These are phyloP conservation scores for Dinomys branickii DNA, from an alignment of 2,113 vertebrate species.

Conservation along the genomic window DNA sequence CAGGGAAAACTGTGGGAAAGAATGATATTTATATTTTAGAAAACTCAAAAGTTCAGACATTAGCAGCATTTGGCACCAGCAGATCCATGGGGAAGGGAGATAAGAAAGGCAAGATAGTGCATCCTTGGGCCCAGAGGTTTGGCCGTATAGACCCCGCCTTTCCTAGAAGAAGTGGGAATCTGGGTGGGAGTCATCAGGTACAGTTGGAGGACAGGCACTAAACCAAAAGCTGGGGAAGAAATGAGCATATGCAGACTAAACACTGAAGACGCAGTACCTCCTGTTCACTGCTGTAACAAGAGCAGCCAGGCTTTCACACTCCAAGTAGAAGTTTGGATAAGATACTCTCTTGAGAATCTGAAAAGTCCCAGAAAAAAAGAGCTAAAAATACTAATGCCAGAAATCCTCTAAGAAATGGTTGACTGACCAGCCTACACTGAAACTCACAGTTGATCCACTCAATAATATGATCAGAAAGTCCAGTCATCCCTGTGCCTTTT, in stretches of 20 bases:
- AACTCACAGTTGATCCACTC: not conserved
- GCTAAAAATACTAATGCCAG: not conserved
- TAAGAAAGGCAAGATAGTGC: not conserved
- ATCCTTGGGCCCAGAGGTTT: not conserved
- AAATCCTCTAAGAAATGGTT: not conserved
- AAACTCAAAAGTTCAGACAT: constrained; percentile 11
- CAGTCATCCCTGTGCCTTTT: not conserved
- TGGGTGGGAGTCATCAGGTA: not conserved
- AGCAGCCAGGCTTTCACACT: not conserved
- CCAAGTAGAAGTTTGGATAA: not conserved
- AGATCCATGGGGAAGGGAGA: not conserved
- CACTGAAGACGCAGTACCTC: not conserved
- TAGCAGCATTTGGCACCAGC: not conserved
- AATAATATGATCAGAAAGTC: not conserved
- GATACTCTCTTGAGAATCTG: not conserved
- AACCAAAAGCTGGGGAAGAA: not conserved
- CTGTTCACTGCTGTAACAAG: not conserved
- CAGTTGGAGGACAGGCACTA: not conserved
- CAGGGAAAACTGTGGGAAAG: constrained; percentile 2
- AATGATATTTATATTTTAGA: constrained; percentile 30
- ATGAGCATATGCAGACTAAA: not conserved
- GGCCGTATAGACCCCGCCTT: not conserved
- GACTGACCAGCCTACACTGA: not conserved
- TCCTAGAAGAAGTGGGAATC: not conserved
- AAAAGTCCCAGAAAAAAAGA: not conserved